A percentile compares a stretch with the other conserved stretches of the same genome.
Evolutionary conservation across 1,140 invertebrate genomes (phyloP).

Genomic region (Drosophila mayri): DNA sequence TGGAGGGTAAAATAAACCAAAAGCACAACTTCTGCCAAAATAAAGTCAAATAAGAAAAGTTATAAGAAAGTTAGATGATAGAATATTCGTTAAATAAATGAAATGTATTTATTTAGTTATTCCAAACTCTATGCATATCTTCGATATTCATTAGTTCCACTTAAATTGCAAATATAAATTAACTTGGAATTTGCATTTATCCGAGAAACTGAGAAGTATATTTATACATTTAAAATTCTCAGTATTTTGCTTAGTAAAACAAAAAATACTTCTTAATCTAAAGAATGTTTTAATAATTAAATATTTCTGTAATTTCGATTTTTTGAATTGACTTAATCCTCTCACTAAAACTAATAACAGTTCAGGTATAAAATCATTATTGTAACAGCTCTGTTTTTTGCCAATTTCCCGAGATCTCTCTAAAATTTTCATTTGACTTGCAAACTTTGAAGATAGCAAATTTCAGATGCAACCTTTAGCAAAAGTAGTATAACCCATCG

Average conservation of each 20-base stretch:
- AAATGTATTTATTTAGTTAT: slow-evolving; percentile 1
- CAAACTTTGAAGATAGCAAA: slow-evolving; percentile 26
- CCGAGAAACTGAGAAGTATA: not conserved
- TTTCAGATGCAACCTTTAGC: slow-evolving; percentile 34
- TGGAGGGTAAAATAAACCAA: not conserved
- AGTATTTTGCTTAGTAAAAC: too few species aligned
- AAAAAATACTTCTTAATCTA: too few species aligned
- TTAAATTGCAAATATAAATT: not conserved
- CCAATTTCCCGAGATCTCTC: not conserved
- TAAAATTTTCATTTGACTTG: slow-evolving; percentile 6
- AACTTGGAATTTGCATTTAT: not conserved
- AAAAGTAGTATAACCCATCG: slow-evolving; percentile 17
- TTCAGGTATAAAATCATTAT: not conserved
- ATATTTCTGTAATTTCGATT: not conserved
- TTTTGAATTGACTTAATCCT: not conserved
- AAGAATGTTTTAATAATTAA: not conserved
- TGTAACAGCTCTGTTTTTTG: not conserved
- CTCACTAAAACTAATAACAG: not conserved
- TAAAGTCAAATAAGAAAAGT: not conserved
- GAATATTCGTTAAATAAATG: not conserved
- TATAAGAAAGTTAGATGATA: not conserved
- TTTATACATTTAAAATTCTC: not conserved
- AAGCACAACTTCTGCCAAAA: not conserved
- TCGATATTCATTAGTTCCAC: not conserved
- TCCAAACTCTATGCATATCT: slow-evolving; percentile 8